phyloP scores from a whole-genome alignment of 2,797 vertebrate genomes.

The Falco biarmicus region DNA sequence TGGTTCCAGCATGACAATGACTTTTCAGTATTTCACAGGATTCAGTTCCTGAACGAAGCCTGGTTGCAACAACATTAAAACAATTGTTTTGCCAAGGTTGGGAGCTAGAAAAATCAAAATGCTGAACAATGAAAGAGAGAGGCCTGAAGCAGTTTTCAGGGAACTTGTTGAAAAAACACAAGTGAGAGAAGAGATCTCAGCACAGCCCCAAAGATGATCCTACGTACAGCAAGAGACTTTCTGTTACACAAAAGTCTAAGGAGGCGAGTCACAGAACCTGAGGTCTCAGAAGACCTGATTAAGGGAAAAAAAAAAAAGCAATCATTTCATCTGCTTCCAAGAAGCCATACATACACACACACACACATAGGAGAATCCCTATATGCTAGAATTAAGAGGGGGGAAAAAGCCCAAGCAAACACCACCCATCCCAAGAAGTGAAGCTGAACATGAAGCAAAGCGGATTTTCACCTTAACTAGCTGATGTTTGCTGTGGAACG shows the following conservation, averaged over 20 bases:
- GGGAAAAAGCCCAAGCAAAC: fast-evolving
- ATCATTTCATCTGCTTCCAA: neutral
- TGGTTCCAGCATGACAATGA: neutral
- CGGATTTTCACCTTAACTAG: neutral
- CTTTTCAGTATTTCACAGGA: neutral
- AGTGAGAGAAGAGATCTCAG: neutral
- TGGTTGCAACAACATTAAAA: neutral
- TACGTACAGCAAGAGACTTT: neutral
- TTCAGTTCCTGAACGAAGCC: neutral
- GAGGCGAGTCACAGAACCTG: neutral
- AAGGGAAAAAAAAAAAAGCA: neutral
- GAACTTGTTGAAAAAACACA: neutral
- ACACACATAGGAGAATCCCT: neutral
- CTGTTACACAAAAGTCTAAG: neutral
- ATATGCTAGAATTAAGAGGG: neutral
- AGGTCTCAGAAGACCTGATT: neutral
- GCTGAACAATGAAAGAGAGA: neutral
- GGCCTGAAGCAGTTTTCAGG: neutral
- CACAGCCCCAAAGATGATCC: neutral
- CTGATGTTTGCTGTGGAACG: neutral
- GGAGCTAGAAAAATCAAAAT: conserved; percentile 11
- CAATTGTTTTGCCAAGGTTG: neutral
- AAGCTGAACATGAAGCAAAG: neutral
- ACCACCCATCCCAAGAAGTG: neutral
- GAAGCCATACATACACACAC: neutral